Percentiles rank a stretch among this genome's conserved stretches.
Conservation (phyloP, 2,797 vertebrate species). For the Falco rusticolus region DNA sequence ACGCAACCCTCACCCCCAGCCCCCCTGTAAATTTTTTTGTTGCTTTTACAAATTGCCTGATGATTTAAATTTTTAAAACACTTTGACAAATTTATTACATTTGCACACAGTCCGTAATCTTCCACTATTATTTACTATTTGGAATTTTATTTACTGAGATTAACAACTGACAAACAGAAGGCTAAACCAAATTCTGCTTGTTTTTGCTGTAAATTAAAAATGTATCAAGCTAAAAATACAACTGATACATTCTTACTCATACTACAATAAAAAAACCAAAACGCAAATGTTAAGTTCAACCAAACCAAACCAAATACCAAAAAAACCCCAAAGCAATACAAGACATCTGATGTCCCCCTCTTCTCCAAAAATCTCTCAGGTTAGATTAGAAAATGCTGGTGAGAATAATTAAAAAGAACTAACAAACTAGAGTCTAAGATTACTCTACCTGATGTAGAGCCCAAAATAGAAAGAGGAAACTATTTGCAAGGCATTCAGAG, state of each 20-base stretch:
- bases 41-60: not conserved
- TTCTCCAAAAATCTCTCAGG: not conserved
- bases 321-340: not conserved
- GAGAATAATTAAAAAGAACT: not conserved
- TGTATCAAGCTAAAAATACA: not conserved
- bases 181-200: not conserved
- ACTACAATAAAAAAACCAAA: not conserved
- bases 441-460: not conserved
- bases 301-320: not conserved
- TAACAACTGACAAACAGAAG: not conserved
- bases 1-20: not conserved
- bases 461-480: not conserved
- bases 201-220: not conserved
- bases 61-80: constrained; percentile 17
- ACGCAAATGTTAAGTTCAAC: not conserved
- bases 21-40: not conserved
- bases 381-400: not conserved
- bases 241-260: not conserved
- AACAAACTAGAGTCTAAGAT: not conserved
- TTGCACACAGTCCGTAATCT: not conserved
- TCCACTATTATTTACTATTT: not conserved
- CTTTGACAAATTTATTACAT: not conserved
- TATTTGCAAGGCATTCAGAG: not conserved
- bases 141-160: not conserved
- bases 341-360: not conserved